Evolutionary conservation across 2,113 vertebrate species (phyloP), one percentile per base, ranked within the genome.

Genomic region (Halichoeres trimaculatus): DNA sequence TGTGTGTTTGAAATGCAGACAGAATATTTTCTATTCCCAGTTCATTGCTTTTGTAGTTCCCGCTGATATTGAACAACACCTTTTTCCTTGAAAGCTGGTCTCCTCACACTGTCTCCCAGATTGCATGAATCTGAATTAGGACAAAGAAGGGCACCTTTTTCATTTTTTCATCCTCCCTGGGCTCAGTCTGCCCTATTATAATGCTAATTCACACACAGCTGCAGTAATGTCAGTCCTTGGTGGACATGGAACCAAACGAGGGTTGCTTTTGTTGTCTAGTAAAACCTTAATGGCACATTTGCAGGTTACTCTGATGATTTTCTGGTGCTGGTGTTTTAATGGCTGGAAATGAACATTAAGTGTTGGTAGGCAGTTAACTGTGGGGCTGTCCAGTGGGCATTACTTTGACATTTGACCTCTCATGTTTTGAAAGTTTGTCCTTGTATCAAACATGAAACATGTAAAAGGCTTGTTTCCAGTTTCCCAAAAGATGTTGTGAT

Each of bases 141-240:
- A 75, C 66, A 70, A 35, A 45, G 30, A 9, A 22, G 9, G 43
- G 6, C 51, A 17, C 38, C 11, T 78, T 78, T 19, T 62, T 59
- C 24, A 69, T 57, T 34, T 58, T 41, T 55, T 12, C 48, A 9
- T 51, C 5, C 64, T 51, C 45, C 52, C 45, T 63, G 34, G 30
- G 48, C 47, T 67, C 70, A 56, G 54, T 10, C 45, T 16, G n/a
- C 51, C 11, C 41, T 53, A 36, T 61, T 17, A 16, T 85, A 51
- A 64, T 81, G 40, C 13, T 66, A 38, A 71, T 71, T 60, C 26
- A 26, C 26, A 51, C 26, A 26, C 45, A 4, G 40, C 23, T 54
- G 71, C 52, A 67, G 30, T 30, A 3, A 20, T 22, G 53, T 13
- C 6, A 22, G 10, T 50, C 45, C 9, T 1, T 26, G 35, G 63